Evolutionary conservation across 2,113 vertebrate genomes (phyloP), one percentile per base, ranked within the genome.

Genomic region (Catagonus wagneri): DNA sequence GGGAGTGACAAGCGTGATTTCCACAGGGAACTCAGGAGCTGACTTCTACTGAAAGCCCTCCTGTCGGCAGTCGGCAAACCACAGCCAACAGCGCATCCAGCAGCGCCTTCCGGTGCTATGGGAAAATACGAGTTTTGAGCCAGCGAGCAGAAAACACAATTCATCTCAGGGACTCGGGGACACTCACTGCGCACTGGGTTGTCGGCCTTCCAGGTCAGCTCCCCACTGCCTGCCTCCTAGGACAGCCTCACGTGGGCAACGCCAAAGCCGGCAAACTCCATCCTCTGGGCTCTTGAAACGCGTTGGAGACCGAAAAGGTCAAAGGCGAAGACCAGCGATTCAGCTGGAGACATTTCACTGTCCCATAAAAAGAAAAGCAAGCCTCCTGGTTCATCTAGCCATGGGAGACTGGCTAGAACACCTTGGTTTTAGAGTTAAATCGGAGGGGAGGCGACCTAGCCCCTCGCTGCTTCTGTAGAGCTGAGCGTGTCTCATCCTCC

Each of bases 1-100:
- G 66, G 95, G 96, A 89, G 92, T 96, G 97, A 96, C 97, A 98
- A 3, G 0, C 95, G 98, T 98, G 95, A 98, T 98, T 98, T 97
- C 98, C 93, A 3, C 25, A 86, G 97, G 97, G 98, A 98, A 96
- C 80, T 83, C 44, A 78, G 54, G 75, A 95, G 63, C 94, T 97
- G 94, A 97, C 96, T 98, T 97, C 91, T 97, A 71, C 83, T 89
- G 85, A 68, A 97, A 85, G 7, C 81, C 39, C 32, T 98, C 96
- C 94, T 95, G 58, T 83, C 63, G 83, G 83, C 80, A 75, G 23
- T 83, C 88, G 84, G 29, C 78, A 34, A 58, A 19, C 63, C 2
- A 58, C 71, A 54, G 58, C 58, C 83, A 88, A 93, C 25, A 85
- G 72, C 78, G 96, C 63, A 88, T 20, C 36, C 52, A n/a, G 56